These are phyloP conservation scores for Epirrita christyi DNA, from an alignment of 2,888 invertebrate genomes.

Conservation along the genomic window DNA sequence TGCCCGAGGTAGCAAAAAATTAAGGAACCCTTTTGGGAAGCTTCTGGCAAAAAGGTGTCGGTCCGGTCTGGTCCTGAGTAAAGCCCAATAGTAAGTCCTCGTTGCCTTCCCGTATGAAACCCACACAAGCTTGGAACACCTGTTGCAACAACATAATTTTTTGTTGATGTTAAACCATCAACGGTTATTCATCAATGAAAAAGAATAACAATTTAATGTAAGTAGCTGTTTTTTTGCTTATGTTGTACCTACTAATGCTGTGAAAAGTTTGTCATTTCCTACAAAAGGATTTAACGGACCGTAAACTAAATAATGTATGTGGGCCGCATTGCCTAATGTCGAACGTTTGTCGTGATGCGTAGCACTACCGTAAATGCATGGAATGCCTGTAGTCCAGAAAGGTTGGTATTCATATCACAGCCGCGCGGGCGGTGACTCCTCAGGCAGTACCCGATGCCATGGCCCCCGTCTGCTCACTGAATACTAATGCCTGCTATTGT, in stretches of 20 bases:
- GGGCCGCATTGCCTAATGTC: slow-evolving; percentile 70
- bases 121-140: slow-evolving; percentile 42
- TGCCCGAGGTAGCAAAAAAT: not conserved
- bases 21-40: not conserved
- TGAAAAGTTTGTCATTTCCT: slow-evolving; percentile 46
- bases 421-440: slow-evolving; percentile 77
- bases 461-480: slow-evolving; percentile 62
- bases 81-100: slow-evolving; percentile 30
- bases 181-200: slow-evolving; percentile 52
- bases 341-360: slow-evolving; percentile 64
- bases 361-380: slow-evolving; percentile 59
- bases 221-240: not conserved
- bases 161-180: too few species aligned
- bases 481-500: slow-evolving; percentile 77
- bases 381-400: slow-evolving; percentile 64
- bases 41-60: not conserved
- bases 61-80: slow-evolving; percentile 1
- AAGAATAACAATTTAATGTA: not conserved
- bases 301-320: slow-evolving; percentile 70
- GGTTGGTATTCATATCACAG: slow-evolving; percentile 75
- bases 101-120: slow-evolving; percentile 44
- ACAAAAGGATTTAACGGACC: slow-evolving; percentile 70
- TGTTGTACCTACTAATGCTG: slow-evolving; percentile 25
- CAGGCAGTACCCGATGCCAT: slow-evolving; percentile 68
- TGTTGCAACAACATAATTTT: slow-evolving; percentile 23